phyloP scores from a whole-genome alignment of 2,797 vertebrate genomes.

The Phalloptychus januarius region DNA sequence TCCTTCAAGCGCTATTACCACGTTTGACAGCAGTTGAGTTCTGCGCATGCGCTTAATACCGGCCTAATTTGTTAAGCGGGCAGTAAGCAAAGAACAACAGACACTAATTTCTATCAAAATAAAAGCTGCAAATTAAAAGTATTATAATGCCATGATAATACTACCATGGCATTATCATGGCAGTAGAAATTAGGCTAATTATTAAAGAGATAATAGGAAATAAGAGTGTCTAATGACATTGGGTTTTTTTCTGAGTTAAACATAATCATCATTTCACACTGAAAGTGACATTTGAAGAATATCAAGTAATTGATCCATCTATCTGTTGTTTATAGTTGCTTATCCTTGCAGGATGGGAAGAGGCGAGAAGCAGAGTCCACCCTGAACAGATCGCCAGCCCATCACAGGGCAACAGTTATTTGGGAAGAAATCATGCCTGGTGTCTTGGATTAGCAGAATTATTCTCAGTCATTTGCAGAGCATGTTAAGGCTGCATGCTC shows the following conservation, averaged over 20 bases:
- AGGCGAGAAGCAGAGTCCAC: background rate
- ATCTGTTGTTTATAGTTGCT: too few relatives aligned
- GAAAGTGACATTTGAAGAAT: background rate
- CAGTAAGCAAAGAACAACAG: background rate
- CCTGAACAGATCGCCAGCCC: background rate
- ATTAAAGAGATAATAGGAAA: background rate
- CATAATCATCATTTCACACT: background rate
- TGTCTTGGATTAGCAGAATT: background rate
- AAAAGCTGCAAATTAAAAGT: slow-evolving; percentile 12
- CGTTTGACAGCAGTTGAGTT: slow-evolving; percentile 64
- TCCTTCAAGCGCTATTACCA: slow-evolving; percentile 13
- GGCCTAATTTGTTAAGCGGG: background rate
- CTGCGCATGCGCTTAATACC: slow-evolving; percentile 65
- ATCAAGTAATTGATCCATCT: background rate
- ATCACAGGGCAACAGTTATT: background rate
- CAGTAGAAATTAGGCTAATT: background rate
- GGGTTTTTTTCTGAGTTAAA: background rate
- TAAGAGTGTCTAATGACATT: background rate
- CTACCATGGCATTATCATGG: accelerated
- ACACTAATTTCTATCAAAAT: slow-evolving; percentile 31
- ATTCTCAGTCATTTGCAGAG: background rate
- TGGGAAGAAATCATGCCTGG: background rate
- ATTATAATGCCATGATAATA: too few relatives aligned
- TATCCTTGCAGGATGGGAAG: too few relatives aligned
- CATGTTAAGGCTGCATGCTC: background rate